A percentile compares a stretch with the other conserved stretches of the same genome.
Evolutionary conservation across 2,888 invertebrate species (phyloP).

Genomic region (Lepidocyrtoides sp.): DNA sequence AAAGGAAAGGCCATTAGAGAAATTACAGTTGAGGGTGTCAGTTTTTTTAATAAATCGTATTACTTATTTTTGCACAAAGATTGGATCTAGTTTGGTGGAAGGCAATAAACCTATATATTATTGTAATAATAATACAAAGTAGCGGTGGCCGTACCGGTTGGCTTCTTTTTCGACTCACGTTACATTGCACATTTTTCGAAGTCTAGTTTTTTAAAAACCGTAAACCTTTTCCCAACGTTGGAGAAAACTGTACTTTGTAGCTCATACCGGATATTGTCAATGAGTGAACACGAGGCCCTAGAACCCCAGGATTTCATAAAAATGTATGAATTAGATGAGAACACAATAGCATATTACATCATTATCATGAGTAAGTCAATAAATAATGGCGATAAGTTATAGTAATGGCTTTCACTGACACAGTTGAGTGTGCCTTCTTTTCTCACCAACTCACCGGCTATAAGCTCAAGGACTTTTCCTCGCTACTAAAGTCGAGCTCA

Average conservation of each 20-base stretch:
- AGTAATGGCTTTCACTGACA: slow-evolving; percentile 30
- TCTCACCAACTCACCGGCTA: neutral
- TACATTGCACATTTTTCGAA: too few relatives aligned
- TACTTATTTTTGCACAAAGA: neutral
- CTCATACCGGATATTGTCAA: too few relatives aligned
- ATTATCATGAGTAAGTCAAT: neutral
- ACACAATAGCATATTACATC: neutral
- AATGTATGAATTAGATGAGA: neutral
- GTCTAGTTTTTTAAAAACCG: too few relatives aligned
- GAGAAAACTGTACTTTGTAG: too few relatives aligned
- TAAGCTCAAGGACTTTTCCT: neutral
- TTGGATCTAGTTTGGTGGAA: neutral
- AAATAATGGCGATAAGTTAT: neutral
- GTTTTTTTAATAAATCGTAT: neutral
- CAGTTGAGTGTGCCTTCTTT: neutral
- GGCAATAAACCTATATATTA: neutral
- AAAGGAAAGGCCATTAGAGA: slow-evolving; percentile 30
- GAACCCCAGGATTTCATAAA: too few relatives aligned
- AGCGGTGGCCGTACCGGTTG: too few relatives aligned
- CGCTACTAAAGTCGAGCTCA: neutral
- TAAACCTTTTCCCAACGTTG: too few relatives aligned
- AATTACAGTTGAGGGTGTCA: slow-evolving; percentile 8
- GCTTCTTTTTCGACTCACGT: too few relatives aligned
- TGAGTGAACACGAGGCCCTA: too few relatives aligned
- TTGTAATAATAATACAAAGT: too few relatives aligned